Conservation (phyloP, 37 sponge, comb jelly and placozoan genomes). For the Aplysina aerophoba region DNA sequence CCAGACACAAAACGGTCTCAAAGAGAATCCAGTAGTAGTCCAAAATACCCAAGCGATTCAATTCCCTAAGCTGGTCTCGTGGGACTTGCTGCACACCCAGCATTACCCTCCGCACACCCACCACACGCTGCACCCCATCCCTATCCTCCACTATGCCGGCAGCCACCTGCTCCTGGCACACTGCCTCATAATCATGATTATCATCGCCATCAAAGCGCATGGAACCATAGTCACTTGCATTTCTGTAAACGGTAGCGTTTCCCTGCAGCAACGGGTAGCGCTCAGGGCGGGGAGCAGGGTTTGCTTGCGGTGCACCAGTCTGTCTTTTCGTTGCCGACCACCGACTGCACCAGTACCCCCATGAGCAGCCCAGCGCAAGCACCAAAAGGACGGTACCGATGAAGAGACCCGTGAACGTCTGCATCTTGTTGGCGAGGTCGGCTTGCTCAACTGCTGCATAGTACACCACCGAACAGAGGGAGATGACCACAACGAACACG, state of each 20-base stretch:
- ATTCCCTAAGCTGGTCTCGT: background rate
- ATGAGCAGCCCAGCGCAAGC: constrained; percentile 41
- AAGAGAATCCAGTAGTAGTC: constrained; percentile 31
- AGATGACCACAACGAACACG: constrained; percentile 48
- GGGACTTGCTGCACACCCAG: constrained; percentile 7
- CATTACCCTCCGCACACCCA: background rate
- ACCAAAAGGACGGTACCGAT: constrained; percentile 36
- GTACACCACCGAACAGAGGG: constrained; percentile 53
- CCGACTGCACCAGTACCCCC: constrained; percentile 44
- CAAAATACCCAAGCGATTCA: background rate
- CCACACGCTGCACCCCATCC: background rate
- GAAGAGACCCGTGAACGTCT: constrained; percentile 81
- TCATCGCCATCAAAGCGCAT: background rate
- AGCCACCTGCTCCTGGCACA: background rate
- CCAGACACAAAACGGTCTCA: constrained; percentile 23
- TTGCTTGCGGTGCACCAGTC: background rate
- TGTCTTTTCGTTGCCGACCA: background rate
- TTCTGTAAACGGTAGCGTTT: background rate
- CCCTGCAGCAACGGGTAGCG: background rate
- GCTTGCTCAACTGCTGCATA: constrained; percentile 67
- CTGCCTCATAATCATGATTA: background rate
- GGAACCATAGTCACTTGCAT: too few species aligned
- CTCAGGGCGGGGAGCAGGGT: background rate
- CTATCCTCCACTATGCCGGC: background rate
- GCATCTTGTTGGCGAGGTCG: constrained; percentile 74